These are phyloP conservation scores for Xestia rhomboidea DNA, from an alignment of 2,888 invertebrate species.

Conservation along the genomic window DNA sequence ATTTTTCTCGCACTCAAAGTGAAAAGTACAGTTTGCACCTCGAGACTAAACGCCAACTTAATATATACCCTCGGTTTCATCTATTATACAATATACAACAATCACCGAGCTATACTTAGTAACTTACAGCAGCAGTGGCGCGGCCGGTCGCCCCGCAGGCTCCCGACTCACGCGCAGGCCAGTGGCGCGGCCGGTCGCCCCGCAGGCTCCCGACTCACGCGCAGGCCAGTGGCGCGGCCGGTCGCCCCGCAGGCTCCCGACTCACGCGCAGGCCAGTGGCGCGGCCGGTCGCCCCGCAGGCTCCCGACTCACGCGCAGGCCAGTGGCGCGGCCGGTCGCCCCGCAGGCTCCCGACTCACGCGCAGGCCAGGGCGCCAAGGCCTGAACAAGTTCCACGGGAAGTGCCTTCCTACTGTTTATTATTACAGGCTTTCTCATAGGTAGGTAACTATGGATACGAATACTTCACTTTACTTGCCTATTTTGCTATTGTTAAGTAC, in stretches of 20 bases:
- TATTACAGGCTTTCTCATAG: constrained; percentile 5
- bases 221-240: constrained; percentile 22
- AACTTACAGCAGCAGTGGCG: background rate
- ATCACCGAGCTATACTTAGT: background rate
- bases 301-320: constrained; percentile 43
- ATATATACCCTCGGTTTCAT: no score
- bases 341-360: constrained; percentile 48
- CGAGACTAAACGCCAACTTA: no score
- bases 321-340: constrained; percentile 24
- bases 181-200: constrained; percentile 25
- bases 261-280: constrained; percentile 29
- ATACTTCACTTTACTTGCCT: constrained; percentile 12
- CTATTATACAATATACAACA: no score
- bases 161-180: constrained; percentile 36
- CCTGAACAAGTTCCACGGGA: constrained; percentile 35
- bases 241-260: constrained; percentile 52
- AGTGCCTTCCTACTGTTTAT: constrained; percentile 30
- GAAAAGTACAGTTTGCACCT: no score
- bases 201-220: constrained; percentile 48
- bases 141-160: constrained; percentile 47
- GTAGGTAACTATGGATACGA: constrained; percentile 8
- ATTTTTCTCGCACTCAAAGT: no score
- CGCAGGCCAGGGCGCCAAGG: constrained; percentile 25
- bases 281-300: constrained; percentile 43
- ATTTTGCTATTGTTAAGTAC: constrained; percentile 13